These are phyloP conservation scores for Drosophila navojoa DNA, from an alignment of 1,140 invertebrate genomes.

Conservation along the genomic window DNA sequence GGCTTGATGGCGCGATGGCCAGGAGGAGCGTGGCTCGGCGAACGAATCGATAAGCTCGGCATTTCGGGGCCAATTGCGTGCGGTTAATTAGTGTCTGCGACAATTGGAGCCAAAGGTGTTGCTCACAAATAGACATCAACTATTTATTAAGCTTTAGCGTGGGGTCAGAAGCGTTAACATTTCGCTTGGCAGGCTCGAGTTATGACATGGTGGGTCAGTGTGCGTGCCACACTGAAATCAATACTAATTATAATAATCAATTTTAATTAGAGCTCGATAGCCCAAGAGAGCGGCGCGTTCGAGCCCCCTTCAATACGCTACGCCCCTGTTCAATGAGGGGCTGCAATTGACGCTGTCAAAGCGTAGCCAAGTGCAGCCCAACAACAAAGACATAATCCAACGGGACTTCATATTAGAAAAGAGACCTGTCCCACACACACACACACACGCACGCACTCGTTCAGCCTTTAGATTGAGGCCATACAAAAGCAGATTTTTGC, in stretches of 20 bases:
- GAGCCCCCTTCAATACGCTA: not conserved
- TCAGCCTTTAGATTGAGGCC: conserved; percentile 26
- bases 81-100: conserved; percentile 69
- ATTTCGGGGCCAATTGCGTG: conserved; percentile 57
- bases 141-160: conserved; percentile 51
- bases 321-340: conserved; percentile 20
- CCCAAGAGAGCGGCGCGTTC: not conserved
- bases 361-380: conserved; percentile 41
- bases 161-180: conserved; percentile 66
- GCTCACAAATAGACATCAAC: conserved; percentile 57
- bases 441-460: conserved; percentile 6
- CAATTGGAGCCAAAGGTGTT: conserved; percentile 60
- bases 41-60: conserved; percentile 39
- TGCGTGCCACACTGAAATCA: conserved; percentile 69
- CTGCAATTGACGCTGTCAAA: conserved; percentile 75
- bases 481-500: conserved; percentile 71
- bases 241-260: conserved; percentile 80
- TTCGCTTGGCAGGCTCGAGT: conserved; percentile 32
- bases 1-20: conserved; percentile 19
- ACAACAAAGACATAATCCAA: conserved; percentile 63
- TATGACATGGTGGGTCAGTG: conserved; percentile 55
- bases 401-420: conserved; percentile 41
- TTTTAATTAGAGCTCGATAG: conserved; percentile 70
- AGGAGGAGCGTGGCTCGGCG: not conserved
- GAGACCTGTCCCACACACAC: conserved; percentile 33